A percentile compares a stretch with the other conserved stretches of the same genome.
Conservation (phyloP, 2,113 vertebrate genomes). For the Neomonachus schauinslandi region DNA sequence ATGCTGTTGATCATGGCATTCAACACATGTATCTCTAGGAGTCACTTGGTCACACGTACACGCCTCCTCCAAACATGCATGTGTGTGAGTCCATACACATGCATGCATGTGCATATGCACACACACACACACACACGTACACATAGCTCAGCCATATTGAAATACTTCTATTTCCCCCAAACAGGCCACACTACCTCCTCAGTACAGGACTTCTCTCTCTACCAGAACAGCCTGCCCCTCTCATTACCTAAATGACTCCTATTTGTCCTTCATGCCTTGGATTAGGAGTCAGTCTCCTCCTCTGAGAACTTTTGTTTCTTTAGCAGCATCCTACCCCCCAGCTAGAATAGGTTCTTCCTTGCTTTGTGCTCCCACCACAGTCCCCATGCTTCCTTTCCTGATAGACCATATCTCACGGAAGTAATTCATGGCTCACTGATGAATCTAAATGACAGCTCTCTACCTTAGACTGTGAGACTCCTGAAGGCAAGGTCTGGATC, state of each 20-base stretch:
- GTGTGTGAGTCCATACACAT: not conserved
- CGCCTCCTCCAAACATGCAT: not conserved
- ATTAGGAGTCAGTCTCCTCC: not conserved
- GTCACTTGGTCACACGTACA: not conserved
- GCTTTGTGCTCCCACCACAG: not conserved
- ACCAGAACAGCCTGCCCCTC: not conserved
- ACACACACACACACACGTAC: too few relatives aligned
- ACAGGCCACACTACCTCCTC: not conserved
- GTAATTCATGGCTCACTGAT: not conserved
- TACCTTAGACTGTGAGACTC: not conserved
- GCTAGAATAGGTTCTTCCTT: not conserved
- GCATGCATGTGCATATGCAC: rapidly evolving
- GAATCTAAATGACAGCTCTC: not conserved
- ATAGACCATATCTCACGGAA: not conserved
- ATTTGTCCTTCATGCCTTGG: not conserved
- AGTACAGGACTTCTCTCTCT: not conserved
- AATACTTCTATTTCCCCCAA: not conserved
- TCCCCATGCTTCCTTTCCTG: not conserved
- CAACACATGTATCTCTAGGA: not conserved
- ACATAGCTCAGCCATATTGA: not conserved
- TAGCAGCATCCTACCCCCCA: not conserved
- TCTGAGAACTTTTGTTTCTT: not conserved
- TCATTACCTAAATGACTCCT: not conserved
- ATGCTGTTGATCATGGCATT: not conserved
- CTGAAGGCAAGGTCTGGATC: not conserved